These are phyloP conservation scores for Halictus quadricinctus DNA, from an alignment of 2,888 invertebrate species.

Conservation along the genomic window DNA sequence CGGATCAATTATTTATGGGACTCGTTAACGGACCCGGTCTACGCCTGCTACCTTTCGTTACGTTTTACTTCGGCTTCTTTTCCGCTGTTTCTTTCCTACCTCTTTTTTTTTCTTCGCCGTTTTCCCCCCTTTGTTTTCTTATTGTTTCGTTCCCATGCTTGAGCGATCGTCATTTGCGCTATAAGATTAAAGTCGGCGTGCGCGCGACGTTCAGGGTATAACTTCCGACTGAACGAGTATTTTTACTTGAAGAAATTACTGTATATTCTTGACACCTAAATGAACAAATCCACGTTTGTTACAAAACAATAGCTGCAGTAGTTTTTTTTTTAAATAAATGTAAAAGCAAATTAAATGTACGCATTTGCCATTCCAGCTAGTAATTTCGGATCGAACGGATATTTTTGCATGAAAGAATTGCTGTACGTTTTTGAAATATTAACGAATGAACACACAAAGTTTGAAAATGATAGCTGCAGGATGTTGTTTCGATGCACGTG, in stretches of 20 bases:
- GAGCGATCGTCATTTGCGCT: not conserved
- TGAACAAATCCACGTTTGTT: not conserved
- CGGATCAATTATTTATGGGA: slow-evolving; percentile 68
- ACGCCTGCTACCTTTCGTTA: slow-evolving; percentile 31
- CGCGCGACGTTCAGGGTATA: not conserved
- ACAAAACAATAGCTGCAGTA: not conserved
- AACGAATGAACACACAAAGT: not conserved
- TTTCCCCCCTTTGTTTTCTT: not conserved
- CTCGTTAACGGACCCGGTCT: slow-evolving; percentile 60
- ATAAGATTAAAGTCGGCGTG: not conserved
- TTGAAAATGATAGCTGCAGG: not conserved
- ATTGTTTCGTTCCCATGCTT: not conserved
- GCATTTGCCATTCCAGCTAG: too few relatives aligned
- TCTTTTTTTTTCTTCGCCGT: not conserved
- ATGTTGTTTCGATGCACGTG: not conserved
- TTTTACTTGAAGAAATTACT: not conserved
- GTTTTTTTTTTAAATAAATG: not conserved
- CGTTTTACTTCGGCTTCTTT: slow-evolving; percentile 6
- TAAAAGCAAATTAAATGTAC: too few relatives aligned
- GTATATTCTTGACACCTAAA: not conserved
- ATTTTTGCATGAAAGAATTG: not conserved
- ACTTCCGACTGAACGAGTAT: not conserved
- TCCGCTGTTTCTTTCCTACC: not conserved
- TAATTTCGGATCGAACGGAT: not conserved
- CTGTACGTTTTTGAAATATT: not conserved